phyloP scores from a whole-genome alignment of 2,888 invertebrate species.

The Pyrgus malvae region DNA sequence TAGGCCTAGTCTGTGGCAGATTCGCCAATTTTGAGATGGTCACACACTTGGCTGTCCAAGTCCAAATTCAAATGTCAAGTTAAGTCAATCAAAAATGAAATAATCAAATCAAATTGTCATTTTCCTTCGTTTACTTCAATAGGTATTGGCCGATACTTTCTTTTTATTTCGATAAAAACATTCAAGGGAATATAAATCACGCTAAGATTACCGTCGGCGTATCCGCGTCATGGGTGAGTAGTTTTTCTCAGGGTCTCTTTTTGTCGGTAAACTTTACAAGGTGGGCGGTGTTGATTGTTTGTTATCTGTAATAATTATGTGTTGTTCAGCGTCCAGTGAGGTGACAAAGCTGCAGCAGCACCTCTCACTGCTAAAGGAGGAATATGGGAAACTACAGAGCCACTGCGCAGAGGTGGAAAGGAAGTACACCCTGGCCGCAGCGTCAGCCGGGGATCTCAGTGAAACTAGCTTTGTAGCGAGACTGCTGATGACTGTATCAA shows the following conservation, averaged over 20 bases:
- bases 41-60: no score
- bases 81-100: no score
- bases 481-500: constrained; percentile 89
- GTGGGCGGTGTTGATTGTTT: constrained; percentile 69
- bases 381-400: constrained; percentile 94
- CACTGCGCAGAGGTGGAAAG: constrained; percentile 91
- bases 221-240: constrained; percentile 71
- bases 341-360: constrained; percentile 91
- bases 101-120: neutral
- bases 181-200: constrained; percentile 30
- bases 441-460: constrained; percentile 83
- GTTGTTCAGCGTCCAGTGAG: constrained; percentile 79
- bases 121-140: constrained; percentile 42
- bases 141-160: constrained; percentile 39
- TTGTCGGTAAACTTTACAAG: constrained; percentile 39
- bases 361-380: constrained; percentile 91
- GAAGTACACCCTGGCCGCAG: constrained; percentile 90
- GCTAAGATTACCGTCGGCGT: constrained; percentile 37
- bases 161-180: constrained; percentile 31
- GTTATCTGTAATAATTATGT: constrained; percentile 29
- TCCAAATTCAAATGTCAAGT: neutral
- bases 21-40: no score
- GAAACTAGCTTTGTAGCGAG: constrained; percentile 93
- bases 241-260: constrained; percentile 42
- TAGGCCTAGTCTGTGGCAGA: no score